A percentile compares a stretch with the other conserved stretches of the same genome.
phyloP scores from a whole-genome alignment of 2,888 invertebrate species.

The Allygus modestus region DNA sequence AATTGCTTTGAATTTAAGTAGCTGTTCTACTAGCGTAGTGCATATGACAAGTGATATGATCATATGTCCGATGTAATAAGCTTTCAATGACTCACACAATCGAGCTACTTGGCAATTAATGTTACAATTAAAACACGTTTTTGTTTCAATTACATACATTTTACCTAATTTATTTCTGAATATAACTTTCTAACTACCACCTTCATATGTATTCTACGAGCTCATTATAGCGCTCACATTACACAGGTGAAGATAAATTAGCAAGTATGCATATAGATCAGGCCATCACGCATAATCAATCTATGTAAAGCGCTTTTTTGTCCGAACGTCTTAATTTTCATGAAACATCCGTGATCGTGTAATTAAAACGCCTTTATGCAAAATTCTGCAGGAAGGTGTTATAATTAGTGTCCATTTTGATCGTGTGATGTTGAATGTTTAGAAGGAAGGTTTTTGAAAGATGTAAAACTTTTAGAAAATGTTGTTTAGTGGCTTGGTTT shows the following conservation, averaged over 20 bases:
- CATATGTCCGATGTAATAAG: too few relatives aligned
- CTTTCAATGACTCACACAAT: too few relatives aligned
- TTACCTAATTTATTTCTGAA: not conserved
- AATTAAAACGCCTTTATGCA: slow-evolving; percentile 31
- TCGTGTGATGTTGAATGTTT: not conserved
- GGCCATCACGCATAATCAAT: slow-evolving; percentile 18
- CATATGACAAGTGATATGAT: too few relatives aligned
- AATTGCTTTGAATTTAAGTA: too few relatives aligned
- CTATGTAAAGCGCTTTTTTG: slow-evolving; percentile 33
- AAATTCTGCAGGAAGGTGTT: slow-evolving; percentile 21
- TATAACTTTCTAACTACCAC: not conserved
- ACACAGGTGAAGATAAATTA: not conserved
- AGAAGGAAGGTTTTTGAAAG: not conserved
- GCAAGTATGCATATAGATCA: slow-evolving; percentile 23
- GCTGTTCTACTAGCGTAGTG: too few relatives aligned
- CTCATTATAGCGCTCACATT: slow-evolving; percentile 5
- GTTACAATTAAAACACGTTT: not conserved
- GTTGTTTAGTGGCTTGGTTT: too few relatives aligned
- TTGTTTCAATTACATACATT: not conserved
- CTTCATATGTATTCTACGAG: not conserved
- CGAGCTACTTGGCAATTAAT: too few relatives aligned
- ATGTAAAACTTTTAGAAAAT: too few relatives aligned
- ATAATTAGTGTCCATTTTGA: not conserved
- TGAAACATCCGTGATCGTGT: not conserved
- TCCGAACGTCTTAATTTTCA: slow-evolving; percentile 35